phyloP scores from a whole-genome alignment of 2,797 vertebrate species.

The Sciurus carolinensis region DNA sequence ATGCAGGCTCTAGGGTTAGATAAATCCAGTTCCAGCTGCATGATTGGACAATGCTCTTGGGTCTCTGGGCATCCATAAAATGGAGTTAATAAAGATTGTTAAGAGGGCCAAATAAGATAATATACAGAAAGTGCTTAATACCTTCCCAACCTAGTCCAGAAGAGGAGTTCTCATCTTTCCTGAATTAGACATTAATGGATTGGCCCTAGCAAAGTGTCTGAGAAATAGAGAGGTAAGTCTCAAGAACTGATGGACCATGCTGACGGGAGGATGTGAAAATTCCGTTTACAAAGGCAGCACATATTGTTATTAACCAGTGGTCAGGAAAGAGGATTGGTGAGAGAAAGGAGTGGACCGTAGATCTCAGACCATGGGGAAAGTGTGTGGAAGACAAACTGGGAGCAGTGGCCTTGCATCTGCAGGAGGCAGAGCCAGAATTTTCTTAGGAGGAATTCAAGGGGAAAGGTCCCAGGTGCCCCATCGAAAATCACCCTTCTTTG shows the following conservation, averaged over 20 bases:
- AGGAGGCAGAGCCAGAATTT: background rate
- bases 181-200: background rate
- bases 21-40: background rate
- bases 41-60: background rate
- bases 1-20: background rate
- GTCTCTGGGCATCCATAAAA: background rate
- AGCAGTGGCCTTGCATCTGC: background rate
- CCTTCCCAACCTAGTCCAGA: background rate
- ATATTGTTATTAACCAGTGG: background rate
- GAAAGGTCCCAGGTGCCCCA: background rate
- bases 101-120: background rate
- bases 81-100: background rate
- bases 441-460: background rate
- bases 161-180: conserved; percentile 21
- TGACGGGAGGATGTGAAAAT: background rate
- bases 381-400: accelerated
- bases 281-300: background rate
- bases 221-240: background rate
- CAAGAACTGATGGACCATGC: background rate
- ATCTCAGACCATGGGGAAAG: background rate
- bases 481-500: background rate
- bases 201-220: background rate
- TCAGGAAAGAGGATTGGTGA: background rate
- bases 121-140: background rate
- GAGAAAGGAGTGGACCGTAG: background rate